Conservation (phyloP, 2,888 invertebrate genomes). For the Meandrusa payeni region DNA sequence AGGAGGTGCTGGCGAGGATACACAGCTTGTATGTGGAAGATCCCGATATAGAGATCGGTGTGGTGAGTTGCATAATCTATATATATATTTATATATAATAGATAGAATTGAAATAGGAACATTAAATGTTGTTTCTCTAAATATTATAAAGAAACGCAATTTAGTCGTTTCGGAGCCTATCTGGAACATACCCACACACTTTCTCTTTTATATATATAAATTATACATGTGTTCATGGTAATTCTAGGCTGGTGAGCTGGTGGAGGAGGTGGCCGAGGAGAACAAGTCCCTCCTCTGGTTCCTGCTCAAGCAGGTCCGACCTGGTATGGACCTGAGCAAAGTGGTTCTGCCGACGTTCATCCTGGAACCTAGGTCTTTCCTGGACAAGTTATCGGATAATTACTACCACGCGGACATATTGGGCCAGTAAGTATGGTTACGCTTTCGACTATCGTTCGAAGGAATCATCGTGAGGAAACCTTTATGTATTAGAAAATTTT, state of each 20-base stretch:
- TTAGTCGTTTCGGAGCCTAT: too few relatives aligned
- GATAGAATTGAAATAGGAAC: too few relatives aligned
- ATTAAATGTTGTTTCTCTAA: too few relatives aligned
- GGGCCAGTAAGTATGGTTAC: conserved; percentile 86
- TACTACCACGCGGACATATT: conserved; percentile 96
- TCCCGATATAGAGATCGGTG: conserved; percentile 74
- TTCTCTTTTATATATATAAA: too few relatives aligned
- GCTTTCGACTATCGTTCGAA: too few relatives aligned
- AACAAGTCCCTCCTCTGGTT: conserved; percentile 97
- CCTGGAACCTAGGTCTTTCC: conserved; percentile 94
- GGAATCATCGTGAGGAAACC: too few relatives aligned
- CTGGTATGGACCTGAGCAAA: conserved; percentile 97
- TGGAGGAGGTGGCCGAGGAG: conserved; percentile 96
- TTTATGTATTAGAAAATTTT: too few relatives aligned
- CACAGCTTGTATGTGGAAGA: conserved; percentile 64
- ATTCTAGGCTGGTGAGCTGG: conserved; percentile 88
- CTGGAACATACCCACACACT: too few relatives aligned
- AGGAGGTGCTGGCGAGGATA: conserved; percentile 50
- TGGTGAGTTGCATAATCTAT: conserved; percentile 72
- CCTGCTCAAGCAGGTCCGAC: conserved; percentile 95
- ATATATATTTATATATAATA: too few relatives aligned
- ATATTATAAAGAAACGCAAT: too few relatives aligned
- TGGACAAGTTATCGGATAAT: conserved; percentile 95
- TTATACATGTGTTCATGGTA: too few relatives aligned
- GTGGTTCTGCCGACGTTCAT: conserved; percentile 97